Base-by-base conservation (phyloP, 2,113 vertebrate species). In the Istiophorus platypterus region DNA sequence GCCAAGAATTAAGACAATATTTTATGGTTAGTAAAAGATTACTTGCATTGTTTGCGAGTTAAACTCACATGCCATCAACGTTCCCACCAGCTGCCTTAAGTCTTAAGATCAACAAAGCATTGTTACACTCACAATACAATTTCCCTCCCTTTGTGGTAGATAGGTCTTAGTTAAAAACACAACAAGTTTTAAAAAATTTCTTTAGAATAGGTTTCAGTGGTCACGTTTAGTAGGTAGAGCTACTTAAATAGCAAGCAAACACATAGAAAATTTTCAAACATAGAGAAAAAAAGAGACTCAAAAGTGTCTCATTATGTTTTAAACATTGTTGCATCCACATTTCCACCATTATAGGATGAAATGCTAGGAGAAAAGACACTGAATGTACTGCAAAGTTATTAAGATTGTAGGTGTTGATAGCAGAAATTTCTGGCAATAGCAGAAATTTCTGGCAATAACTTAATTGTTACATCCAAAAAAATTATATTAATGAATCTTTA, bases 391-490 rank as follows among this genome's bases (percentile, higher is more conserved):
- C 29, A 42, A 52, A 31, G 52, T 54, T 0, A 22, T 67, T 42
- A 58, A 58, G 13, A 56, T 31, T 45, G 49, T 54, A 37, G 24
- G 18, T 5, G 17, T 14, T 45, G 14, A n/a, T n/a, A n/a, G 47
- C 15, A 49, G 47, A 49, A 49, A 49, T 20, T 47, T 41, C n/a
- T 62, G n/a, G n/a, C n/a, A n/a, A n/a, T n/a, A 34, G 49, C 18
- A 51, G 49, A 51, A 51, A 51, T 22, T 49, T 42, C 11, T 17
- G 8, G 54, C 34, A 31, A 7, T 17, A 24, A 27, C 72, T 27
- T 71, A 13, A 41, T 29, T 45, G 45, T 69, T 81, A 8, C 20
- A 34, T 70, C 64, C 13, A 31, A 34, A 42, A 42, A 51, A 39
- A 12, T 4, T 12, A 1, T 11, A 76, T 29, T 8, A 64, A 49